Base-by-base conservation (phyloP, 2,113 vertebrate genomes). In the Platysternon megacephalum region DNA sequence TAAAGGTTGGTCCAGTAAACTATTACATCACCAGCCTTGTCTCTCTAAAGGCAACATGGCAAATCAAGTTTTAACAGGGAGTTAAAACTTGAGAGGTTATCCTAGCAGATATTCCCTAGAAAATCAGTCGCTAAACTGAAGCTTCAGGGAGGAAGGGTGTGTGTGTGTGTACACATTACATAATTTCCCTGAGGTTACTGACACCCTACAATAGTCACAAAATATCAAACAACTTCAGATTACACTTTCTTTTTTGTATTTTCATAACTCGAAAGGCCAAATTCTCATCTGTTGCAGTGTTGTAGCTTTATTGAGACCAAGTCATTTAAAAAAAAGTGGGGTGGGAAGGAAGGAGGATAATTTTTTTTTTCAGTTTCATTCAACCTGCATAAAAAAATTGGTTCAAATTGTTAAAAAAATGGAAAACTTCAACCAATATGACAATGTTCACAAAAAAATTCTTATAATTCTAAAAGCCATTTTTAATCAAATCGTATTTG, bases 401-500 rank as follows among this genome's bases (percentile, higher is more conserved):
- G 5, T 65, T 14, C 32, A 16, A 72, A 72, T 39, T 72, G 17
- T 72, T 72, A 9, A 35, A 72, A 68, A 72, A 19, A 68, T 19
- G 16, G 65, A 72, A n/a, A 72, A 39, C 35, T 72, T 72, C 32
- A 72, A 39, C 35, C 11, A 29, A 29, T 58, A 58, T 58, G 26
- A 13, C 26, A 58, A 32, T 28, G 11, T 2, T 58, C 56, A 58
- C 56, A 42, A 21, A 0, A 56, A 89, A 65, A 79, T 42, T 3
- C 48, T 11, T 80, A 32, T 91, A 14, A 35, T 0, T 0, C 53
- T 95, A 35, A 12, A 83, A 79, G 74, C 84, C 0, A 22, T 32
- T 87, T 93, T 35, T 80, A 42, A 90, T 22, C 76, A 88, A 86
- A 89, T 14, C 26, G 42, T 79, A 93, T 95, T 48, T 93, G 76